Percentiles rank a stretch among this genome's conserved stretches.
These are phyloP conservation scores for Neotoma lepida DNA, from an alignment of 2,113 vertebrate genomes.

Conservation along the genomic window DNA sequence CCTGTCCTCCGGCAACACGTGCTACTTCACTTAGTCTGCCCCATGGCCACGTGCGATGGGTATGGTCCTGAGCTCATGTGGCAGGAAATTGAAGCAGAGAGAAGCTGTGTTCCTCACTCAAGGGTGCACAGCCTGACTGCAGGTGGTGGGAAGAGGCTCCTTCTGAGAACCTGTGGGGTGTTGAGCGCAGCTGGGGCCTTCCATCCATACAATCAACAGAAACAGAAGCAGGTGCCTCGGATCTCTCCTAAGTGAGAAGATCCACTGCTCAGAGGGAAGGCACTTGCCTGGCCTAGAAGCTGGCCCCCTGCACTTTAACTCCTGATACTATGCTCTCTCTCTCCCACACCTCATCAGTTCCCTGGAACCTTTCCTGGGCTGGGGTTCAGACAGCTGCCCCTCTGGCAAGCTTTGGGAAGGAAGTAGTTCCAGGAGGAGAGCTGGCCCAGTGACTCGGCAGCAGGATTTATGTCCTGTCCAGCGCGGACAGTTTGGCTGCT, in stretches of 20 bases:
- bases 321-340: not conserved
- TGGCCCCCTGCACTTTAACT: not conserved
- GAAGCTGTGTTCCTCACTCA: not conserved
- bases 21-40: not conserved
- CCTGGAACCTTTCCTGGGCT: not conserved
- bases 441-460: slow-evolving; percentile 42
- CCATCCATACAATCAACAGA: not conserved
- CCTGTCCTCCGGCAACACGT: rapidly evolving
- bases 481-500: slow-evolving; percentile 76
- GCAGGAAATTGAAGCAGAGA: not conserved
- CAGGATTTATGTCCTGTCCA: slow-evolving; percentile 76
- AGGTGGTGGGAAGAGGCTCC: not conserved
- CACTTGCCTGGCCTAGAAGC: not conserved
- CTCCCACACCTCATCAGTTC: not conserved
- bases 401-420: slow-evolving; percentile 16
- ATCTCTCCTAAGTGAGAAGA: not conserved
- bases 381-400: slow-evolving; percentile 57
- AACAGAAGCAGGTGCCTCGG: not conserved
- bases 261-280: not conserved
- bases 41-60: rapidly evolving
- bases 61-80: not conserved
- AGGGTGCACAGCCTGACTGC: not conserved
- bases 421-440: slow-evolving; percentile 43
- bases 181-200: not conserved
- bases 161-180: not conserved